Percentiles rank a stretch among this genome's conserved stretches.
These are phyloP conservation scores for Uria lomvia DNA, from an alignment of 2,113 vertebrate genomes.

Conservation along the genomic window DNA sequence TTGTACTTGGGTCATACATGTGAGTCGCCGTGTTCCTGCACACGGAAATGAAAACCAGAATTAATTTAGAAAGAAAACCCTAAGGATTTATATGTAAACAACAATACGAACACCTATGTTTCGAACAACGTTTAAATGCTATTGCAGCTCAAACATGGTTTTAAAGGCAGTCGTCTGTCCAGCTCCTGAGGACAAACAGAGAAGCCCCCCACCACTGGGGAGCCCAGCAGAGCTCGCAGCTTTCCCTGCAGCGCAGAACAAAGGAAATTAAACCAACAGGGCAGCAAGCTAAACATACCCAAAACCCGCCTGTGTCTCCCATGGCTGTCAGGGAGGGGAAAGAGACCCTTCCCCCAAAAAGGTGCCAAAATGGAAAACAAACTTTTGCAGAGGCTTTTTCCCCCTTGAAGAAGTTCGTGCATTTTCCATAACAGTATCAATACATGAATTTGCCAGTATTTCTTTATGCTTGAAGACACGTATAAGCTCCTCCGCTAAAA, in stretches of 20 bases:
- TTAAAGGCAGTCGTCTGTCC: not conserved
- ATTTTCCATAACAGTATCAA: not conserved
- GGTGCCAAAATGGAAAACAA: not conserved
- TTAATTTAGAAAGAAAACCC: not conserved
- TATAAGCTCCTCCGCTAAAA: not conserved
- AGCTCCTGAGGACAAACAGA: not conserved
- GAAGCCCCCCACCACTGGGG: not conserved
- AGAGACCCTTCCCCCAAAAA: not conserved
- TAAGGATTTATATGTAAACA: not conserved
- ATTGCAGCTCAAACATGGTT: not conserved
- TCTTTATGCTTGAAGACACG: not conserved
- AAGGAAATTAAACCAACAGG: not conserved
- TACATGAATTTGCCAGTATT: not conserved
- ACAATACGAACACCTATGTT: not conserved
- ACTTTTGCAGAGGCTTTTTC: not conserved
- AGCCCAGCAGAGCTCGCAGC: not conserved
- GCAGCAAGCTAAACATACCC: not conserved
- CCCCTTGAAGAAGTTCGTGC: not conserved
- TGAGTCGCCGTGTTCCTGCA: not conserved
- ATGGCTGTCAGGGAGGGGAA: fast-evolving
- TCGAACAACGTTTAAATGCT: not conserved
- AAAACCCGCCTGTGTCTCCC: not conserved
- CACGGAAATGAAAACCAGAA: not conserved
- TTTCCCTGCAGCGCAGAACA: not conserved
- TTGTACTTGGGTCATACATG: not conserved